Conservation (phyloP, 2,888 invertebrate species). For the Sinelater perroti region DNA sequence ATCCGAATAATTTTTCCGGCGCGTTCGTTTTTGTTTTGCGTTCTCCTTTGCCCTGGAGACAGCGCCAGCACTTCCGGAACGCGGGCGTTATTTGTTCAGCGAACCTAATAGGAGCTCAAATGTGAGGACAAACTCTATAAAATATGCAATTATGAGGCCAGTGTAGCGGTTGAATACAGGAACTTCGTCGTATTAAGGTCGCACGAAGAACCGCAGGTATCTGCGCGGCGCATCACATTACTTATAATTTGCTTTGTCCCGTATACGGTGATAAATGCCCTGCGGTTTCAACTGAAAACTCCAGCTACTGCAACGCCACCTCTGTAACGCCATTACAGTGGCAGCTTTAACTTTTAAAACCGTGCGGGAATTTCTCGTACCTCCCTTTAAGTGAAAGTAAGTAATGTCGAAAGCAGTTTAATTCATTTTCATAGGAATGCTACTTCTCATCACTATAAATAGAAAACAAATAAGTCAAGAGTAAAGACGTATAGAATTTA, state of each 20-base stretch:
- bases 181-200: slow-evolving; percentile 16
- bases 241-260: slow-evolving; percentile 37
- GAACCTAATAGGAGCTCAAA: slow-evolving; percentile 4
- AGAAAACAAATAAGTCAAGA: too few species aligned
- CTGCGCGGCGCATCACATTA: slow-evolving; percentile 33
- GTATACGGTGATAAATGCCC: slow-evolving; percentile 34
- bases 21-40: slow-evolving; percentile 8
- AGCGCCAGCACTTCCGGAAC: slow-evolving; percentile 1
- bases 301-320: slow-evolving; percentile 9
- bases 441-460: too few species aligned
- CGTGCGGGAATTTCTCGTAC: too few species aligned
- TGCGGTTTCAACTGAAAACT: slow-evolving; percentile 25
- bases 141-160: slow-evolving; percentile 24
- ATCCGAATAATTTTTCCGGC: slow-evolving; percentile 13
- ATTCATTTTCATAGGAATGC: too few species aligned
- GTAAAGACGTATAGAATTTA: too few species aligned
- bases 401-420: too few species aligned
- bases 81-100: slow-evolving; percentile 5
- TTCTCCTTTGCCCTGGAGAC: neutral
- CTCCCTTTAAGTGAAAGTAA: too few species aligned
- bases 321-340: slow-evolving; percentile 6
- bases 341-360: too few species aligned
- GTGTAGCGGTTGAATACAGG: slow-evolving; percentile 18
- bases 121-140: slow-evolving; percentile 16
- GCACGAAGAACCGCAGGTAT: slow-evolving; percentile 24